These are phyloP conservation scores for Sceliomorpha sp. DNA, from an alignment of 2,888 invertebrate species.

Conservation along the genomic window DNA sequence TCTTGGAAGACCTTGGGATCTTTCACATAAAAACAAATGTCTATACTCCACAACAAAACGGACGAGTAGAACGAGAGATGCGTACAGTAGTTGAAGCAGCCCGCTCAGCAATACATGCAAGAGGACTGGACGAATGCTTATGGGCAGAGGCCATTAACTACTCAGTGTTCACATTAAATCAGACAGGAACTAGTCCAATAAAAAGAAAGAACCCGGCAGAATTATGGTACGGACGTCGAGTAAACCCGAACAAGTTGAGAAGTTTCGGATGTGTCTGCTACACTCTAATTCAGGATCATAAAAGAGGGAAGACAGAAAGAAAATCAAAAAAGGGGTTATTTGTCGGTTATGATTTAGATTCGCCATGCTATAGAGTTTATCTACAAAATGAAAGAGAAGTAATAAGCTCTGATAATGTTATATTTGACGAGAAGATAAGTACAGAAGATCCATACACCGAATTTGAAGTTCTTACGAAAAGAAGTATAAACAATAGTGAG, in stretches of 20 bases:
- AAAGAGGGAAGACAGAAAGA: conserved; percentile 48
- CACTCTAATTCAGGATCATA: conserved; percentile 49
- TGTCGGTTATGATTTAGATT: conserved; percentile 61
- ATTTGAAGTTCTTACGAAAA: no score
- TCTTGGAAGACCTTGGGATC: conserved; percentile 60
- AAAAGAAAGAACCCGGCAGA: conserved; percentile 32
- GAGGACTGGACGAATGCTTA: conserved; percentile 39
- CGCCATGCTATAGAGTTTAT: conserved; percentile 53
- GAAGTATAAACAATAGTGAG: no score
- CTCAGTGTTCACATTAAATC: conserved; percentile 46
- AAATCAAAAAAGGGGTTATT: conserved; percentile 60
- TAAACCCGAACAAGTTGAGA: conserved; percentile 26
- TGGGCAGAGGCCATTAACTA: conserved; percentile 63
- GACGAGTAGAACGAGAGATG: conserved; percentile 70
- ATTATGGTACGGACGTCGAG: conserved; percentile 31
- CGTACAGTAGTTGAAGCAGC: conserved; percentile 68
- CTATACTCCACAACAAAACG: conserved; percentile 69
- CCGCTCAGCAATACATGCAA: conserved; percentile 57
- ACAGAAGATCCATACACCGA: no score
- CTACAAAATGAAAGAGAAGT: conserved; percentile 43
- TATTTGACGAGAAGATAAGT: conserved; percentile 40
- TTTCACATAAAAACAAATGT: no score
- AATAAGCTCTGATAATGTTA: conserved; percentile 51
- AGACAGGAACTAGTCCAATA: conserved; percentile 37
- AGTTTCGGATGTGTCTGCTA: conserved; percentile 57